These are phyloP conservation scores for Drosophila willistoni DNA, from an alignment of 1,140 invertebrate genomes.

Conservation along the genomic window DNA sequence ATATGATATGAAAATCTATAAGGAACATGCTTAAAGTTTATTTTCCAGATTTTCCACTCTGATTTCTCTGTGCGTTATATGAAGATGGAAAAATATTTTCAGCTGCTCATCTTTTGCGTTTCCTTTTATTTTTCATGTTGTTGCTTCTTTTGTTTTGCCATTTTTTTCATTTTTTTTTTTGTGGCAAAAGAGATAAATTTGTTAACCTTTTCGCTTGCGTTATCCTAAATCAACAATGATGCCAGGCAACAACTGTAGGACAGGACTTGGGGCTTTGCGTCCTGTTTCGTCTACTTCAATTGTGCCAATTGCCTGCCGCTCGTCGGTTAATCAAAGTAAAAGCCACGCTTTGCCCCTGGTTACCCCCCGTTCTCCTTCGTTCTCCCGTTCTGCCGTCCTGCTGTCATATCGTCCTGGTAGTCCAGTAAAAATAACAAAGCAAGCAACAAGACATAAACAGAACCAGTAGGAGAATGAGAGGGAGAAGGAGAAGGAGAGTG, in stretches of 20 bases:
- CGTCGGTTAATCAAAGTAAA: conserved; percentile 80
- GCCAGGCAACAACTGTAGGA: conserved; percentile 21
- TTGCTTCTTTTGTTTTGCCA: conserved; percentile 21
- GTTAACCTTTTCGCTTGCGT: conserved; percentile 75
- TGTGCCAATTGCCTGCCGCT: conserved; percentile 77
- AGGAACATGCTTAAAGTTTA: neutral
- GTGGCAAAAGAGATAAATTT: conserved; percentile 67
- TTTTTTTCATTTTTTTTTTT: conserved; percentile 5
- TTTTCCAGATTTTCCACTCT: conserved; percentile 8
- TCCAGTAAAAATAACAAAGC: conserved; percentile 64
- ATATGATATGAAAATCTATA: neutral
- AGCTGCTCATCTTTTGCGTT: conserved; percentile 60
- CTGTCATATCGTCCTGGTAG: neutral
- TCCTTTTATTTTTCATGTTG: conserved; percentile 18
- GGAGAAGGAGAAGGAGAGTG: neutral
- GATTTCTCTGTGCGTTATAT: conserved; percentile 24
- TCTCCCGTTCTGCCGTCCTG: no score
- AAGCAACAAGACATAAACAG: conserved; percentile 66
- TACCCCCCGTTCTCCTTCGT: no score
- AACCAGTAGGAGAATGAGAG: conserved; percentile 38
- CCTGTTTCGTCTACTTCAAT: conserved; percentile 58
- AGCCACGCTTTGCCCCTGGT: conserved; percentile 31
- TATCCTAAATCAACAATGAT: conserved; percentile 80
- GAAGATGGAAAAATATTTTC: conserved; percentile 60
- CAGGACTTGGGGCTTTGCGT: conserved; percentile 22